A percentile compares a stretch with the other conserved stretches of the same genome.
Evolutionary conservation across 2,113 vertebrate species (phyloP).

Genomic region (Alaudala cheleensis): DNA sequence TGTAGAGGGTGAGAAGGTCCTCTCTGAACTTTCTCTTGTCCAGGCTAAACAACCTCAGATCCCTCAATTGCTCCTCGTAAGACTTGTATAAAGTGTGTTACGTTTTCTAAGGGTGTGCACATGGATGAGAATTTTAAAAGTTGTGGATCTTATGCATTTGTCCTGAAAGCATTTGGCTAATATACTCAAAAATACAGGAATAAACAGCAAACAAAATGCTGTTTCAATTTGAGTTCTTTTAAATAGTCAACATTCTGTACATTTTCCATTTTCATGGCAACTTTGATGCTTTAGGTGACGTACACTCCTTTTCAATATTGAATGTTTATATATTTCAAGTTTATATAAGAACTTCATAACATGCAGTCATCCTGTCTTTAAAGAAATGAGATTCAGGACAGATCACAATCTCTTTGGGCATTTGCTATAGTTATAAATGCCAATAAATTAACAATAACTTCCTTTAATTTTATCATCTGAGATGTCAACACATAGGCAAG

Average conservation of each 20-base stretch:
- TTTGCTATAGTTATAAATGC: background rate
- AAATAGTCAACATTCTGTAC: background rate
- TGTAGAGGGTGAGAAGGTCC: background rate
- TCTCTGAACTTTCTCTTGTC: background rate
- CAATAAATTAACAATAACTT: background rate
- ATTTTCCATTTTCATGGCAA: background rate
- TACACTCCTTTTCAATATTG: background rate
- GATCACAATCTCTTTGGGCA: background rate
- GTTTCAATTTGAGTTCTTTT: background rate
- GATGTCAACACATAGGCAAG: background rate
- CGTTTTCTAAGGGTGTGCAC: background rate
- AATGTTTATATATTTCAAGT: background rate
- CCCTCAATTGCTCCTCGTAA: rapidly evolving
- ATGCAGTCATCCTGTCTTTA: background rate
- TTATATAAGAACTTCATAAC: background rate
- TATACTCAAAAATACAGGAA: background rate
- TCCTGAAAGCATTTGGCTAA: background rate
- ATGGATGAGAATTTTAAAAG: background rate
- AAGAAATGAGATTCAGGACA: background rate
- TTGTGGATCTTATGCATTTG: background rate
- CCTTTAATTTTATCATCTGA: background rate
- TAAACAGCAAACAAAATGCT: background rate
- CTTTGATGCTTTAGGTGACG: background rate
- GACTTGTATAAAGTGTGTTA: background rate
- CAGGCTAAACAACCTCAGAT: background rate